Evolutionary conservation across 2,113 vertebrate genomes (phyloP).

Genomic region (Proteles cristata): DNA sequence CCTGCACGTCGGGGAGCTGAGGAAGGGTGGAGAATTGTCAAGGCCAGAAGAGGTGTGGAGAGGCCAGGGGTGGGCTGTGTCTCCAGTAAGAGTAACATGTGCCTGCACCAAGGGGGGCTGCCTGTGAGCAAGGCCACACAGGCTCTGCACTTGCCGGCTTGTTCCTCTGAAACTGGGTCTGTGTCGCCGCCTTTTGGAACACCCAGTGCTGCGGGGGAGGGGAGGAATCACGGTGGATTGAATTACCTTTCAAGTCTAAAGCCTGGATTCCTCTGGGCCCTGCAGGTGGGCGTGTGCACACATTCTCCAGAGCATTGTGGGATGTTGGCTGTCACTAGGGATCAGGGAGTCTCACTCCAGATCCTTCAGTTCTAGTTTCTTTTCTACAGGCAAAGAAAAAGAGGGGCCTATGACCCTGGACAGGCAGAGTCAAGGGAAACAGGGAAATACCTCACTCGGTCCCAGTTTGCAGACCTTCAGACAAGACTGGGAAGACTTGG

Average conservation of each 20-base stretch:
- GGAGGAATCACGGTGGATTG: neutral
- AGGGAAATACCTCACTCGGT: neutral
- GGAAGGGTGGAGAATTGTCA: neutral
- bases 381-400: neutral
- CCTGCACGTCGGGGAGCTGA: neutral
- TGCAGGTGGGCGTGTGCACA: slow-evolving; percentile 47
- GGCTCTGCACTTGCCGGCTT: neutral
- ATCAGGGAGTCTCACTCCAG: neutral
- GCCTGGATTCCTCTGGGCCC: slow-evolving; percentile 50
- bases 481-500: neutral
- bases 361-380: neutral
- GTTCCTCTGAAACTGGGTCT: slow-evolving; percentile 47
- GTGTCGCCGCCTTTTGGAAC: neutral
- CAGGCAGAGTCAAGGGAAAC: neutral
- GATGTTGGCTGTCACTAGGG: slow-evolving; percentile 49
- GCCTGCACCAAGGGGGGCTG: neutral
- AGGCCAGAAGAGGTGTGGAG: neutral
- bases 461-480: neutral
- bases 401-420: neutral
- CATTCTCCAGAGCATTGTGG: slow-evolving; percentile 44
- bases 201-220: neutral
- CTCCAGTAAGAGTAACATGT: neutral
- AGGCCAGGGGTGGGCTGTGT: neutral
- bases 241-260: slow-evolving; percentile 62
- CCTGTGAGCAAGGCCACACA: neutral